These are phyloP conservation scores for Anthoscopus minutus DNA, from an alignment of 2,113 vertebrate genomes.

Conservation along the genomic window DNA sequence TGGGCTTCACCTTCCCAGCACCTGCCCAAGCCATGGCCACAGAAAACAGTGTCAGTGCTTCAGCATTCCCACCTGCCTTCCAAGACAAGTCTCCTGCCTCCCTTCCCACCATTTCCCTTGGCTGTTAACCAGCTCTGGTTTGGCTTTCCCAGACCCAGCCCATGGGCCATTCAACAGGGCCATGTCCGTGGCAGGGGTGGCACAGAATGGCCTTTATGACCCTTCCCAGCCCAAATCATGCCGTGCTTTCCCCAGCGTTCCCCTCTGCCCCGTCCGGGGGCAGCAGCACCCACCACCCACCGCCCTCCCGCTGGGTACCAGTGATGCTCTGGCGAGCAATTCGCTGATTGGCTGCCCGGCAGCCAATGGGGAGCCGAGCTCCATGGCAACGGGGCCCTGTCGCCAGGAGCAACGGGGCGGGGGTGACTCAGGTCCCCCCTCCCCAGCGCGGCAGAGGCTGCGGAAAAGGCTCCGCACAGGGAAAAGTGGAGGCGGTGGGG, in stretches of 20 bases:
- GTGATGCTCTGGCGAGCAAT: conserved; percentile 24
- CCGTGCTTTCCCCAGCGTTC: rapidly evolving
- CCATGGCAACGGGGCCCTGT: conserved; percentile 91
- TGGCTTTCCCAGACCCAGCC: neutral
- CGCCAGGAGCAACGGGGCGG: conserved; percentile 79
- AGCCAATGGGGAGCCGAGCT: conserved; percentile 81
- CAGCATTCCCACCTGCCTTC: neutral
- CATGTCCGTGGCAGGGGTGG: rapidly evolving
- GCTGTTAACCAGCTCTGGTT: rapidly evolving
- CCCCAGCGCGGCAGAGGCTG: neutral
- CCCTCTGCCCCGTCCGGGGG: neutral
- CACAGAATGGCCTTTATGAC: rapidly evolving
- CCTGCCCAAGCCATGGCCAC: neutral
- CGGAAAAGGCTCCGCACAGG: neutral
- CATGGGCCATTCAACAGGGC: neutral
- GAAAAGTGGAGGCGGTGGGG: neutral
- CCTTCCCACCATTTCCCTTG: neutral
- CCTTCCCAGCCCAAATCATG: rapidly evolving
- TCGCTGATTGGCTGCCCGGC: conserved; percentile 77
- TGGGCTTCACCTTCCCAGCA: neutral
- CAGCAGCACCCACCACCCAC: neutral
- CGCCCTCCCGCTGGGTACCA: neutral
- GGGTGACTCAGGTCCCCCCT: neutral
- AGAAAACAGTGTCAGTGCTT: no score
- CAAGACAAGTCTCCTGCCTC: neutral